Percentiles rank a stretch among this genome's conserved stretches.
phyloP scores from a whole-genome alignment of 2,888 invertebrate species.

The Pyrocoelia pectoralis region DNA sequence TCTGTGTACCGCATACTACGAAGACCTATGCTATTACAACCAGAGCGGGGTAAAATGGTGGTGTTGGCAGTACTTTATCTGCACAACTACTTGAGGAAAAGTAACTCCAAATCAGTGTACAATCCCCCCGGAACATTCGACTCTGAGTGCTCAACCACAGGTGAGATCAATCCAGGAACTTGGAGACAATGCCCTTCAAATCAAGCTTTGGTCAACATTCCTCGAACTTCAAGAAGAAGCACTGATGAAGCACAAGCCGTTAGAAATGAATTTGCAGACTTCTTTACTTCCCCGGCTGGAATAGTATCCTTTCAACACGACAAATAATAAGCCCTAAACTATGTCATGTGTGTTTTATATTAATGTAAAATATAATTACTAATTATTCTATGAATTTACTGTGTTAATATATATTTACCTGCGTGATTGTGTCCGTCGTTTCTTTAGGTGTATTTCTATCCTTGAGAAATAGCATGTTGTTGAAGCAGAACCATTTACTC shows the following conservation, averaged over 20 bases:
- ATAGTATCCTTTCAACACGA: too few species aligned
- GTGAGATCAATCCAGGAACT: background rate
- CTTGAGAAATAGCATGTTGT: constrained; percentile 20
- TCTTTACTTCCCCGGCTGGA: constrained; percentile 1
- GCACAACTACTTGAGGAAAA: background rate
- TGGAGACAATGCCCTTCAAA: background rate
- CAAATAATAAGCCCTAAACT: too few species aligned
- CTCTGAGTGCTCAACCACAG: background rate
- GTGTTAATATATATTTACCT: too few species aligned
- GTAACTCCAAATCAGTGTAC: background rate
- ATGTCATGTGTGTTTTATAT: too few species aligned
- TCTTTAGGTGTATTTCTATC: constrained; percentile 20
- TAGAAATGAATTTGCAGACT: constrained; percentile 4
- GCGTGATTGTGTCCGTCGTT: constrained; percentile 22
- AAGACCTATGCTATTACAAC: background rate
- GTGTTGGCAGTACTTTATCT: background rate
- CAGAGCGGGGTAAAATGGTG: background rate
- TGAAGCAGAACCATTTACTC: constrained; percentile 19
- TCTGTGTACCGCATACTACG: background rate
- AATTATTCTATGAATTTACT: too few species aligned
- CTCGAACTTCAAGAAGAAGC: background rate
- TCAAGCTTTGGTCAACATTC: constrained; percentile 1
- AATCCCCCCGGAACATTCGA: background rate
- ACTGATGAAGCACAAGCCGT: background rate
- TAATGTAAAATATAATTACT: too few species aligned